Conservation (phyloP, 2,113 vertebrate species). For the Sarotherodon lohbergeri region DNA sequence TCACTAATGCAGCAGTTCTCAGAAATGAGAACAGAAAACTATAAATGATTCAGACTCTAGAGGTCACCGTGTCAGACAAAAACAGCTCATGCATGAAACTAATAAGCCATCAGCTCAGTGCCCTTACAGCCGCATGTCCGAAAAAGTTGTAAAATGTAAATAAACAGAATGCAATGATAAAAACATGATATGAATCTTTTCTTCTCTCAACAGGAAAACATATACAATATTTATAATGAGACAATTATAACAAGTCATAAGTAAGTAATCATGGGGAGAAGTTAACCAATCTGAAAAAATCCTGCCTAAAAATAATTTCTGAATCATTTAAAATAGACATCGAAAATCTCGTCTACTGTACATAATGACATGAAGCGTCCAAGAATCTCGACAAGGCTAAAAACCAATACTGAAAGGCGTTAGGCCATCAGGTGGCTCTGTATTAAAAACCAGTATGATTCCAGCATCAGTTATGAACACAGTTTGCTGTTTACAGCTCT, state of each 20-base stretch:
- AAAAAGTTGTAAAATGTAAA: background rate
- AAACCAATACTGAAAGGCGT: background rate
- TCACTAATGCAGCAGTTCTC: no score
- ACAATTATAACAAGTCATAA: background rate
- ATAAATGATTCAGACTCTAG: no score
- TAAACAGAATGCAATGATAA: background rate
- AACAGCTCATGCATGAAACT: background rate
- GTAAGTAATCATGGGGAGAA: background rate
- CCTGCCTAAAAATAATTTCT: background rate
- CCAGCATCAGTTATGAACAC: background rate
- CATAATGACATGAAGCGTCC: background rate
- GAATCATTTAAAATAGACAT: background rate
- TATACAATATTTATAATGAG: background rate
- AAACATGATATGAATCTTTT: background rate
- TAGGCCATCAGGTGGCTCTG: background rate
- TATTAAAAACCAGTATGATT: background rate
- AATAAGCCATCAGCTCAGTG: background rate
- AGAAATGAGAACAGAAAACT: no score
- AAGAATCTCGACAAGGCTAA: background rate
- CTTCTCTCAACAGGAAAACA: background rate
- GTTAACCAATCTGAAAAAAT: background rate
- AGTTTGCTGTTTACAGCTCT: background rate
- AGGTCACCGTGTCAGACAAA: background rate
- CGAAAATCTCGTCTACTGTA: background rate
- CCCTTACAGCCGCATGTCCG: background rate